Percentiles rank a stretch among this genome's conserved stretches.
Evolutionary conservation across 2,113 vertebrate species (phyloP).

Genomic region (Phrynocephalus versicolor): DNA sequence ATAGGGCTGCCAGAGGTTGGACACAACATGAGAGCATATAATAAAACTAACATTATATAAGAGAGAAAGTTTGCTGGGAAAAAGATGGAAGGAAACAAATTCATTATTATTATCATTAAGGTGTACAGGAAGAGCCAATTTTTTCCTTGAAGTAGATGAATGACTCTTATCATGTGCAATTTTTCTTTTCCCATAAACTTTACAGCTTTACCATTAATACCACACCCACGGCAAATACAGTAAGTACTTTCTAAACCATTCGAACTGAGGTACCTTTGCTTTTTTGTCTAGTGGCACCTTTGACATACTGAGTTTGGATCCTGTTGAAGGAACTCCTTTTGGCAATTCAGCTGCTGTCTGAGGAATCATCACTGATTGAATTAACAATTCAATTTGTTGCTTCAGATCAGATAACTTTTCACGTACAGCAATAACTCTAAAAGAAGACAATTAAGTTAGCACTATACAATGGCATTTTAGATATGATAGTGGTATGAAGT

Average conservation of each 20-base stretch:
- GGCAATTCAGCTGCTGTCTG: constrained; percentile 29
- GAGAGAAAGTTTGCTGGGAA: too few species aligned
- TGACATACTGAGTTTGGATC: neutral
- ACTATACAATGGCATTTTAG: neutral
- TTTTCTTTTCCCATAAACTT: constrained; percentile 28
- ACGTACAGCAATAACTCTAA: constrained; percentile 73
- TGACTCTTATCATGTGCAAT: neutral
- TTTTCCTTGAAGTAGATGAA: constrained; percentile 20
- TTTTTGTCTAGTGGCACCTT: constrained; percentile 62
- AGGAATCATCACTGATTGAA: constrained; percentile 50
- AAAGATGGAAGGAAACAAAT: neutral
- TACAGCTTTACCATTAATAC: constrained; percentile 2
- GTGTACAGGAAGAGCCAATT: constrained; percentile 39
- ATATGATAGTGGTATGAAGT: neutral
- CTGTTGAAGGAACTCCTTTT: constrained; percentile 14
- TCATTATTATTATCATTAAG: constrained; percentile 13
- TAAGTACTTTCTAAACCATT: neutral
- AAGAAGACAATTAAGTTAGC: constrained; percentile 43
- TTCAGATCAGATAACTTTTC: constrained; percentile 71
- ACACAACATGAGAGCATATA: too few species aligned
- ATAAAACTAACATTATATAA: too few species aligned
- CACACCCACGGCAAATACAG: neutral
- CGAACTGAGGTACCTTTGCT: constrained; percentile 54
- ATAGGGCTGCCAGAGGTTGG: too few species aligned
- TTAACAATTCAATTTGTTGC: constrained; percentile 70